These are phyloP conservation scores for Cinclus cinclus DNA, from an alignment of 2,113 vertebrate species.

Conservation along the genomic window DNA sequence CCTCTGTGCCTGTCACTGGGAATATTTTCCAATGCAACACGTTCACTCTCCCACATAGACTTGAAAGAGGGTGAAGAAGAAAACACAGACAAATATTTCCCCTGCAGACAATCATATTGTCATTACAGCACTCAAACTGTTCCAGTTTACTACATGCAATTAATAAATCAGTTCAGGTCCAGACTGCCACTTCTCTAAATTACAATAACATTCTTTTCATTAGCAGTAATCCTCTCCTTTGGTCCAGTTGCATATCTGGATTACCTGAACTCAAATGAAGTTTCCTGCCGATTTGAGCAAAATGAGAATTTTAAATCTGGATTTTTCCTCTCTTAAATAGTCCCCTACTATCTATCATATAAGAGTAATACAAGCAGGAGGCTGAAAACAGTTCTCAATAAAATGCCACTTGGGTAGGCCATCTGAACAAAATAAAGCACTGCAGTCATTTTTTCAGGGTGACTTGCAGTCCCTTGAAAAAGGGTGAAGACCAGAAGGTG, in stretches of 20 bases:
- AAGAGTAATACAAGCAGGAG: not conserved
- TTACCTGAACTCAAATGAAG: not conserved
- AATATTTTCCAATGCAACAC: not conserved
- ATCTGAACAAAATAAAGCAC: not conserved
- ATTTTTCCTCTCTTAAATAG: not conserved
- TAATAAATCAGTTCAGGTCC: not conserved
- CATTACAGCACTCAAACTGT: not conserved
- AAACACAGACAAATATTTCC: conserved; percentile 13
- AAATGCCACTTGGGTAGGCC: not conserved
- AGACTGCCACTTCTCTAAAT: not conserved
- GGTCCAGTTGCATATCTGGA: not conserved
- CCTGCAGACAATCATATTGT: conserved; percentile 15
- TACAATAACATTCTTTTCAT: not conserved
- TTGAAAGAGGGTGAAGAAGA: conserved; percentile 11
- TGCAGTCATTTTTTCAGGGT: not conserved
- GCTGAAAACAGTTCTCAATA: not conserved
- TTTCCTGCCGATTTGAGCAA: not conserved
- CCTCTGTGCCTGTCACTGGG: not conserved
- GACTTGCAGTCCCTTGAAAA: rapidly evolving
- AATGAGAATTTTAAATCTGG: not conserved
- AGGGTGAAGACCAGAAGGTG: not conserved
- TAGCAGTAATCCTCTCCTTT: not conserved
- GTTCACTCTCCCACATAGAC: not conserved
- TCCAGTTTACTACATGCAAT: not conserved
- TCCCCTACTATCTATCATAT: not conserved